These are phyloP conservation scores for Boloria selene DNA, from an alignment of 2,888 invertebrate genomes.

Conservation along the genomic window DNA sequence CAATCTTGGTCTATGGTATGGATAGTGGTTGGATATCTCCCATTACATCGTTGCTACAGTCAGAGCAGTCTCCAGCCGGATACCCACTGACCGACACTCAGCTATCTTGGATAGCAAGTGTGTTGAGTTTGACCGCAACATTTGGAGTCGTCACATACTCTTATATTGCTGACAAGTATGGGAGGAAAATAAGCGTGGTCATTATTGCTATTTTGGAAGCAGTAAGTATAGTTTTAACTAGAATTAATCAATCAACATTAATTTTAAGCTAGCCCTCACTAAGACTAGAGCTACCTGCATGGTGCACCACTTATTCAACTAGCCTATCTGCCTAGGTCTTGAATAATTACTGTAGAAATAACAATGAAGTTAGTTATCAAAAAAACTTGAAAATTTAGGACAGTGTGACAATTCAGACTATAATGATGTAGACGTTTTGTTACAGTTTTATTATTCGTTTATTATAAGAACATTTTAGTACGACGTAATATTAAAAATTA, in stretches of 20 bases:
- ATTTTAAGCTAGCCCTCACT: too few species aligned
- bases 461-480: too few species aligned
- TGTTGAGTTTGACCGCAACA: conserved; percentile 60
- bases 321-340: too few species aligned
- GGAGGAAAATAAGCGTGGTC: conserved; percentile 66
- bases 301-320: too few species aligned
- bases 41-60: conserved; percentile 57
- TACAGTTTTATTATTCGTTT: too few species aligned
- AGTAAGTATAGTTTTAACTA: conserved; percentile 4
- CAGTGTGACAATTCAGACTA: too few species aligned
- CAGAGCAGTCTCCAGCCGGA: conserved; percentile 51
- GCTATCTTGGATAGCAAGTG: conserved; percentile 64
- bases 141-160: conserved; percentile 66
- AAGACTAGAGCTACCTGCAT: too few species aligned
- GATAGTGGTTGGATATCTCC: conserved; percentile 64
- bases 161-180: conserved; percentile 60
- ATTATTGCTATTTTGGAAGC: conserved; percentile 51
- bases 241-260: too few species aligned
- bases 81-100: conserved; percentile 54
- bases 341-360: too few species aligned
- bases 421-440: too few species aligned
- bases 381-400: too few species aligned
- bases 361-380: too few species aligned
- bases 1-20: conserved; percentile 13
- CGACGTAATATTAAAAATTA: background rate